Base-by-base conservation (phyloP, 1,140 invertebrate genomes). In the Spodoptera frugiperda region DNA sequence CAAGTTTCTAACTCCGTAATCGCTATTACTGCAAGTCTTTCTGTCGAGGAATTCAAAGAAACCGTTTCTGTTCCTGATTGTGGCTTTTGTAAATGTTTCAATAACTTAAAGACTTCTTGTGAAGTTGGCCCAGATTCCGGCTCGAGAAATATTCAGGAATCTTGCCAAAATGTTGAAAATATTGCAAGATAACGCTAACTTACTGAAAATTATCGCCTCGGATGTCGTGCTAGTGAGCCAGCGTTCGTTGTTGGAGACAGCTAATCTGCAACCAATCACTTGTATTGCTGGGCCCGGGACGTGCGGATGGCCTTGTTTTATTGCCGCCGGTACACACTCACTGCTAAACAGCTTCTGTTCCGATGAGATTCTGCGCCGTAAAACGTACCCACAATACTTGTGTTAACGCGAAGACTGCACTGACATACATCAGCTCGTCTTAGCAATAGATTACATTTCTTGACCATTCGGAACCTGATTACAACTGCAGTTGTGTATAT, bases 1-100 rank as follows among this genome's bases (percentile, higher is more conserved):
- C 71, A 61, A 74, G 39, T 61, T 74, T 61, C 57, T 74, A 61
- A 61, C 55, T 72, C 51, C 53, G 19, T 67, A 72, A 72, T 72
- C 68, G 53, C 33, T 57, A 21, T 72, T 46, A 72, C 68, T 55
- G 59, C 59, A 57, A 54, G 53, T 54, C 39, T 57, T 57, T 72
- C 17, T 72, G 17, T 12, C 39, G 30, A 46, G 19, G 44, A 55
- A 54, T 72, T 57, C 68, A 72, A 72, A 44, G 51, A 55, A 72
- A 72, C 12, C 68, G 33, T 54, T 46, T 72, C 33, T 72, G 33
- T 72, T 57, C 39, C 51, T 55, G 68, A 72, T 72, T 72, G 53
- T 71, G 61, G 44, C 44, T 21, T 46, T 65, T 65, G 61, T 46
- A 65, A 65, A 46, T 48, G 61, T 65, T 65, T 65, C 39, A 61